Conservation (phyloP, 2,113 vertebrate genomes). For the Xerus inauris region DNA sequence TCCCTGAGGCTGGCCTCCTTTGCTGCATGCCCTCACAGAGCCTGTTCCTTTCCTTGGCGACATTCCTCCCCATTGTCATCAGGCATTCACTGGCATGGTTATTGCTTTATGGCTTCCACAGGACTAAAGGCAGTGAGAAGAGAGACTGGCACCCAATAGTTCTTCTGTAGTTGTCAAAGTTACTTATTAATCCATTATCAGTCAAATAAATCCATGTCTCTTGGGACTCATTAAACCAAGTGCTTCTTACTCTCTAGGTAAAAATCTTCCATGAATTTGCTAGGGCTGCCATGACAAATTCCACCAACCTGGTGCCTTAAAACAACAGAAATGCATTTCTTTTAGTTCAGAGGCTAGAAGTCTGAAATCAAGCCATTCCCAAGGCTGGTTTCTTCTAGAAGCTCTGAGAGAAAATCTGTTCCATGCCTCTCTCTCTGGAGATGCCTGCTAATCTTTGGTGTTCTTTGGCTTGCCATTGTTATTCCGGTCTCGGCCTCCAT, state of each 20-base stretch:
- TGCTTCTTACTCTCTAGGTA: not conserved
- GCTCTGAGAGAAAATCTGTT: not conserved
- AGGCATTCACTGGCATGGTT: not conserved
- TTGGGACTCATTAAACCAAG: not conserved
- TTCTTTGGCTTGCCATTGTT: not conserved
- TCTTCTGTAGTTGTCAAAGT: not conserved
- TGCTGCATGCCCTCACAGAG: no score
- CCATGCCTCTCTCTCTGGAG: fast-evolving
- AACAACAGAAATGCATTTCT: not conserved
- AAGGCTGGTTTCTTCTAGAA: not conserved
- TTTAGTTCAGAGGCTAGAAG: not conserved
- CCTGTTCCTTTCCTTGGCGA: not conserved
- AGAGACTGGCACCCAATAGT: not conserved
- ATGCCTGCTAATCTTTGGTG: not conserved
- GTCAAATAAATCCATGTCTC: not conserved
- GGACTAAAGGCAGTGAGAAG: not conserved
- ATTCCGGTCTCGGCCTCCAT: not conserved
- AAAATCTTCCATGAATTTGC: not conserved
- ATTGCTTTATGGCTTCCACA: not conserved
- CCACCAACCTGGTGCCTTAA: not conserved
- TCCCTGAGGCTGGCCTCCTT: not conserved
- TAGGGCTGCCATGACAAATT: not conserved
- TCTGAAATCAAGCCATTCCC: not conserved
- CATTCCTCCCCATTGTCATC: not conserved
- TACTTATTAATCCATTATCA: not conserved